Evolutionary conservation across 2,888 invertebrate species (phyloP).

Genomic region (Eutolmus rufibarbis): DNA sequence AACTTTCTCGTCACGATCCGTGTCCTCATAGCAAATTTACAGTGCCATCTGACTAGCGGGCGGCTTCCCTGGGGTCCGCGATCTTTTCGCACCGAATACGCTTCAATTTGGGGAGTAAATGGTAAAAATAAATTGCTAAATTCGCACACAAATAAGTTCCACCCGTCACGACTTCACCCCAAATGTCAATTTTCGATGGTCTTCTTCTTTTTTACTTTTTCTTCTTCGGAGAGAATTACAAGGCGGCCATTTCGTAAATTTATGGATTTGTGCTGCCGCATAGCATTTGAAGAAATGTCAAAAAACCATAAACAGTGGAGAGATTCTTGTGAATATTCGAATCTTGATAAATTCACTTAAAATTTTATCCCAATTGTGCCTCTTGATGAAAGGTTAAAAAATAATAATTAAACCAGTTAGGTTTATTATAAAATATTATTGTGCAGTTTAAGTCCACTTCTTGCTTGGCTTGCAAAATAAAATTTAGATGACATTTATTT

Average conservation of each 20-base stretch:
- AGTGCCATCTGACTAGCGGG: conserved; percentile 3
- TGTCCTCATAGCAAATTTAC: conserved; percentile 23
- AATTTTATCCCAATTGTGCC: no score
- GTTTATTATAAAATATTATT: no score
- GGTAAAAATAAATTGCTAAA: conserved; percentile 7
- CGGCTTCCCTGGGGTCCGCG: not conserved
- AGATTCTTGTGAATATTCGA: not conserved
- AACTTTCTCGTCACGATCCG: conserved; percentile 35
- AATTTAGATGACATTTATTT: no score
- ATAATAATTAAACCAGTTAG: no score
- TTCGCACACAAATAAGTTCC: conserved; percentile 9
- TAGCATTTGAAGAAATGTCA: not conserved
- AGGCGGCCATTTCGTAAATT: conserved; percentile 14
- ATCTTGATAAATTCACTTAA: not conserved
- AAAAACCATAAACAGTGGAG: not conserved
- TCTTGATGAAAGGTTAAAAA: no score
- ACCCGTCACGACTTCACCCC: conserved; percentile 33
- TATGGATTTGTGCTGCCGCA: not conserved
- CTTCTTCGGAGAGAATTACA: not conserved
- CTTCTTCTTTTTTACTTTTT: conserved; percentile 25
- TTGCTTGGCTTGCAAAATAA: no score
- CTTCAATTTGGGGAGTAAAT: not conserved
- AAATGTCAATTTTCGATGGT: conserved; percentile 32
- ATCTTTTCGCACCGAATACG: not conserved
- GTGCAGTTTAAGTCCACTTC: no score